Evolutionary conservation across 2,888 invertebrate genomes (phyloP).

Genomic region (Phytoseiulus persimilis): DNA sequence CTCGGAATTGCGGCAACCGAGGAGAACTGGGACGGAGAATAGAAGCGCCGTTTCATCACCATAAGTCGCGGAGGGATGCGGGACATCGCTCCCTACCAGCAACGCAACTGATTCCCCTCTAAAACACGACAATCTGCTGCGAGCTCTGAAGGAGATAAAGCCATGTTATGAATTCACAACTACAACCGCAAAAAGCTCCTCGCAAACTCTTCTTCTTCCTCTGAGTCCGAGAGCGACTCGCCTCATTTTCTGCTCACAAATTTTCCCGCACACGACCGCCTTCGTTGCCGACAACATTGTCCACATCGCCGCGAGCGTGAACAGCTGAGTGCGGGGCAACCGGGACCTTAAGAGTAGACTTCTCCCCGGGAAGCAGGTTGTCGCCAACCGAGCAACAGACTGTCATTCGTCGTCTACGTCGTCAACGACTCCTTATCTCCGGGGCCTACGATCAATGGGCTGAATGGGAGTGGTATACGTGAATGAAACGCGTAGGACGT

Average conservation of each 20-base stretch:
- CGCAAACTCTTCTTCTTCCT: too few relatives aligned
- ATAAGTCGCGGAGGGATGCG: neutral
- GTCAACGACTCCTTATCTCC: neutral
- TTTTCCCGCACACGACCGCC: neutral
- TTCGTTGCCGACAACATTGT: neutral
- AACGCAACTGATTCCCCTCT: too few relatives aligned
- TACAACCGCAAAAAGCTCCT: too few relatives aligned
- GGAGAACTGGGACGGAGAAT: neutral
- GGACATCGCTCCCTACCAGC: neutral
- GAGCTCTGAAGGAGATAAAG: too few relatives aligned
- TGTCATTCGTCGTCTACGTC: neutral
- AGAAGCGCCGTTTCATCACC: neutral
- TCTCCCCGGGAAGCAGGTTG: neutral
- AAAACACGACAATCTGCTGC: too few relatives aligned
- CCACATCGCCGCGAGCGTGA: neutral
- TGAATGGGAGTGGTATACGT: conserved; percentile 5
- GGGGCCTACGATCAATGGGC: neutral
- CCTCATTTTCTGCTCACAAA: too few relatives aligned
- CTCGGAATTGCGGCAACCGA: neutral
- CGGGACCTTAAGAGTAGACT: neutral
- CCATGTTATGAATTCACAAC: too few relatives aligned
- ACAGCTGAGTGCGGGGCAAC: neutral
- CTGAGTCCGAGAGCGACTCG: too few relatives aligned
- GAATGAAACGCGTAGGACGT: conserved; percentile 5
- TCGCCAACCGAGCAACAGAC: neutral